A percentile compares a stretch with the other conserved stretches of the same genome.
Conservation (phyloP, 2,888 invertebrate species). For the Cantharis nigra region DNA sequence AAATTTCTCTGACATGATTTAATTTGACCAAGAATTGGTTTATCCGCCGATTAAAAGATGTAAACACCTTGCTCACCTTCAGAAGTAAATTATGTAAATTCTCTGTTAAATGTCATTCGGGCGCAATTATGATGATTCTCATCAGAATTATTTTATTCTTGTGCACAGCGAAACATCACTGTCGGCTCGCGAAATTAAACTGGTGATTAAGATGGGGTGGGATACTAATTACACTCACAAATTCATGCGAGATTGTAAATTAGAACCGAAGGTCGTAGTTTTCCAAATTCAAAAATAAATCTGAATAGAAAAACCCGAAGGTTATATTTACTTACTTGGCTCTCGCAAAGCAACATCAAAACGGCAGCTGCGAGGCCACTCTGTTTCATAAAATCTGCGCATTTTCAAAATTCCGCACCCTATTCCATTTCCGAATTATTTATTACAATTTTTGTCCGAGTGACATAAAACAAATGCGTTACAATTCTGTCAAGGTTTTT, state of each 20-base stretch:
- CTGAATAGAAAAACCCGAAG: no score
- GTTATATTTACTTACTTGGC: no score
- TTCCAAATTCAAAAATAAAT: no score
- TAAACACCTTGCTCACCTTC: neutral
- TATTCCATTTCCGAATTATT: neutral
- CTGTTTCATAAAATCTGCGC: neutral
- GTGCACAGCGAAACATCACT: neutral
- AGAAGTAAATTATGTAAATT: neutral
- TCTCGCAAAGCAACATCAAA: no score
- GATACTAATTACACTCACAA: no score
- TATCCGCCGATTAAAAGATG: no score
- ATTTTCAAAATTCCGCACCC: neutral
- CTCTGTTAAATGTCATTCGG: neutral
- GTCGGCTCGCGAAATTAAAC: neutral
- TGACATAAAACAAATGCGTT: constrained; percentile 10
- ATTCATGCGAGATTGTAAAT: no score
- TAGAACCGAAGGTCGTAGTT: no score
- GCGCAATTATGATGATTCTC: neutral
- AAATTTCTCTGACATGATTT: neutral
- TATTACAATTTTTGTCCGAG: neutral
- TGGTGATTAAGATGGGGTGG: neutral
- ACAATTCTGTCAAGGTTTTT: constrained; percentile 4
- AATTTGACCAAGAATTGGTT: neutral
- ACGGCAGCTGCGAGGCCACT: neutral
- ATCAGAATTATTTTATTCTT: neutral